Percentiles rank a stretch among this genome's conserved stretches.
phyloP scores from a whole-genome alignment of 2,797 vertebrate genomes.

The Paguma larvata region DNA sequence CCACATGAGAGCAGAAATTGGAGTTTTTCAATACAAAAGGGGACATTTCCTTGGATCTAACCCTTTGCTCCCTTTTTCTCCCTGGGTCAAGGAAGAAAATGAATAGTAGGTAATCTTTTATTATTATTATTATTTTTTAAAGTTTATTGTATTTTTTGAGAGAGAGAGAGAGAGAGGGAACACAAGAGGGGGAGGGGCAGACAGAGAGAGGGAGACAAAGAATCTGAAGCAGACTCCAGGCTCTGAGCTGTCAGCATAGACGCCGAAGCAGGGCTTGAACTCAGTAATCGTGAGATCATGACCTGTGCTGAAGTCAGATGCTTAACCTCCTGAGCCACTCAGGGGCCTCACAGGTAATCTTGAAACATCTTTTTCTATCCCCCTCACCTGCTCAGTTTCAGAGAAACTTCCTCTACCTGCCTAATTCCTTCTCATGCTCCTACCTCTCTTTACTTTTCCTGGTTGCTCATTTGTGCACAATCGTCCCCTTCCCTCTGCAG shows the following conservation, averaged over 20 bases:
- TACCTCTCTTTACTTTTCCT: not conserved
- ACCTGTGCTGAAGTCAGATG: too few species aligned
- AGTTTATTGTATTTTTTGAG: too few species aligned
- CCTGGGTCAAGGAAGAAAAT: slow-evolving; percentile 13
- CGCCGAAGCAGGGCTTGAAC: too few species aligned
- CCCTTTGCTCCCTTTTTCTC: not conserved
- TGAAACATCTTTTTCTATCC: not conserved
- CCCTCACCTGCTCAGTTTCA: not conserved
- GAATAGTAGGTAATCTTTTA: not conserved
- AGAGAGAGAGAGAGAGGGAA: too few species aligned
- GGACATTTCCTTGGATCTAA: not conserved
- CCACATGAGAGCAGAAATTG: not conserved
- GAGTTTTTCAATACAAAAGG: slow-evolving; percentile 45
- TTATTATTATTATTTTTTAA: too few species aligned
- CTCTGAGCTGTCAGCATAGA: too few species aligned
- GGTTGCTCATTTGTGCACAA: not conserved
- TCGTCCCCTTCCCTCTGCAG: not conserved
- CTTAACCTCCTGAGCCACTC: too few species aligned
- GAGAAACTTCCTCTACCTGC: not conserved
- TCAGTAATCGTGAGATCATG: too few species aligned
- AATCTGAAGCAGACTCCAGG: too few species aligned
- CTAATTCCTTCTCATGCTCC: not conserved
- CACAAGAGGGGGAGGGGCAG: too few species aligned
- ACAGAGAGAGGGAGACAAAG: too few species aligned
- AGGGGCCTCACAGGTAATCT: not conserved